phyloP scores from a whole-genome alignment of 2,797 vertebrate genomes.

The Esox lucius region DNA sequence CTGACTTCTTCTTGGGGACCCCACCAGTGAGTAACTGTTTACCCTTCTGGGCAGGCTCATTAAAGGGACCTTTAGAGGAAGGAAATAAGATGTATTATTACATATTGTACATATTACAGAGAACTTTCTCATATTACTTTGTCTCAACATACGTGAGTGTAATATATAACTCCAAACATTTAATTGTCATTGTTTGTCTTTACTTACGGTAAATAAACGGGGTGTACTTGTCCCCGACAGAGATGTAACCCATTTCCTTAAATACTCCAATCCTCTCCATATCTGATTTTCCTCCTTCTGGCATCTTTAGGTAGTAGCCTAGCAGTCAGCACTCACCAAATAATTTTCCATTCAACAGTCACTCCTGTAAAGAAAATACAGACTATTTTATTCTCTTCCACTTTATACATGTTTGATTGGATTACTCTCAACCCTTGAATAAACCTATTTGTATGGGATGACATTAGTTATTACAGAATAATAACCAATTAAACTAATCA shows the following conservation, averaged over 20 bases:
- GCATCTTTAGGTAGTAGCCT: conserved; percentile 37
- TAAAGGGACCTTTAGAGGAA: conserved; percentile 79
- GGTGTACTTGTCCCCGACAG: conserved; percentile 82
- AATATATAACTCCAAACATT: not conserved
- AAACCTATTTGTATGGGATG: not conserved
- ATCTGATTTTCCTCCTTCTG: conserved; percentile 78
- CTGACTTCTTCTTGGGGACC: conserved; percentile 68
- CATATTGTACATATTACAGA: not conserved
- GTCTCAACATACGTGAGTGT: not conserved
- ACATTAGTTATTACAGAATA: not conserved
- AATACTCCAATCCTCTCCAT: conserved; percentile 90
- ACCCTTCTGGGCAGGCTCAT: conserved; percentile 80
- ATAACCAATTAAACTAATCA: not conserved
- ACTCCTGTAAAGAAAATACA: not conserved
- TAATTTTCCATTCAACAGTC: not conserved
- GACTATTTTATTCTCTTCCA: not conserved
- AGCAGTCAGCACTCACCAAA: not conserved
- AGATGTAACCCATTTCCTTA: conserved; percentile 86
- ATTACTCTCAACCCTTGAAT: not conserved
- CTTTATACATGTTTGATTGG: not conserved
- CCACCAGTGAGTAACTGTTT: conserved; percentile 81
- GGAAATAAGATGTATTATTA: not conserved
- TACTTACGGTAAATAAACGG: conserved; percentile 59
- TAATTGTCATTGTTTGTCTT: not conserved
- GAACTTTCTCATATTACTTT: not conserved